Conservation (phyloP, 2,797 vertebrate genomes). For the Danio jaintianensis region DNA sequence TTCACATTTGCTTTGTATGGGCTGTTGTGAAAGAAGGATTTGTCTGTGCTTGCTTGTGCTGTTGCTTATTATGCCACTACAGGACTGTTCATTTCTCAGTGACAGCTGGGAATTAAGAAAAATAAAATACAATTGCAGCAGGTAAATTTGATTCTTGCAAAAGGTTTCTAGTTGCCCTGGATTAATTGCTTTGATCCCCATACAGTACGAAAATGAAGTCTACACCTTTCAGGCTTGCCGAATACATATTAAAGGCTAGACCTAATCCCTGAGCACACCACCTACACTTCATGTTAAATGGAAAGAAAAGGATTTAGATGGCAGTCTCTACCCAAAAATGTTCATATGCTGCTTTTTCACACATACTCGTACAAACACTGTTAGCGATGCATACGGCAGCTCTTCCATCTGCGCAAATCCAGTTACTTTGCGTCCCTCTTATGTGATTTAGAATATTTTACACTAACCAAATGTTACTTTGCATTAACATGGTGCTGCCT, state of each 20-base stretch:
- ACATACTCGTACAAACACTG: slow-evolving; percentile 44
- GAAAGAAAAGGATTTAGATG: slow-evolving; percentile 60
- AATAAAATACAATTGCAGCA: background rate
- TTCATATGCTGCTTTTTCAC: slow-evolving; percentile 9
- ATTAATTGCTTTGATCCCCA: slow-evolving; percentile 53
- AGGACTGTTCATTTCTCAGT: background rate
- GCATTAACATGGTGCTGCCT: slow-evolving; percentile 54
- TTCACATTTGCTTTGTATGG: slow-evolving; percentile 59
- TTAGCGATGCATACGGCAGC: slow-evolving; percentile 4
- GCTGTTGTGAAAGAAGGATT: slow-evolving; percentile 45
- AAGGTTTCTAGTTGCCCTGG: slow-evolving; percentile 29
- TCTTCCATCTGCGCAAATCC: slow-evolving; percentile 33
- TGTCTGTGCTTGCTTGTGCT: slow-evolving; percentile 10
- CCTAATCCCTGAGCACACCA: slow-evolving; percentile 63
- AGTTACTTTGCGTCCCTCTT: slow-evolving; percentile 53
- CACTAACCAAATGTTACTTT: slow-evolving; percentile 62
- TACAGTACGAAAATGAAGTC: slow-evolving; percentile 33
- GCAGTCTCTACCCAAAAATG: slow-evolving; percentile 50
- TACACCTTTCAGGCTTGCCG: slow-evolving; percentile 36
- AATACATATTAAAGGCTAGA: slow-evolving; percentile 58
- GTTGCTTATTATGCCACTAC: slow-evolving; percentile 4
- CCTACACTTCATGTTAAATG: slow-evolving; percentile 59
- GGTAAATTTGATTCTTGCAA: background rate
- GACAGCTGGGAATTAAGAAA: background rate
- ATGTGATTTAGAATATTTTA: slow-evolving; percentile 52